Evolutionary conservation across 2,797 vertebrate species (phyloP).

Genomic region (Acipenser oxyrinchus): DNA sequence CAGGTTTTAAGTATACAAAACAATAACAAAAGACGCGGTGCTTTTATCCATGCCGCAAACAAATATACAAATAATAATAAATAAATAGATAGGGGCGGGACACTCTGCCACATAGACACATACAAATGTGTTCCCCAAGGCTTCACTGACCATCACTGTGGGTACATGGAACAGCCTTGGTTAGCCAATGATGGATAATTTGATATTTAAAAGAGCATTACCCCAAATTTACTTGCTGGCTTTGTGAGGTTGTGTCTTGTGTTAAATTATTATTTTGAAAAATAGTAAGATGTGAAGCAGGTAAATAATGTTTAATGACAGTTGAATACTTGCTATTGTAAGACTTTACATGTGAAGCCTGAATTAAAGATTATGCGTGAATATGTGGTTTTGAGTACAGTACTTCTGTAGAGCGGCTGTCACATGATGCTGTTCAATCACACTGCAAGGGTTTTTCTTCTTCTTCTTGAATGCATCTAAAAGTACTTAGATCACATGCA

Average conservation of each 20-base stretch:
- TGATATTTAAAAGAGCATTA: constrained; percentile 16
- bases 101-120: too few species aligned
- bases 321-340: too few species aligned
- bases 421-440: constrained; percentile 35
- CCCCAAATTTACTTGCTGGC: neutral
- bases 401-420: constrained; percentile 26
- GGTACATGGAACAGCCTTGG: constrained; percentile 41
- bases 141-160: constrained; percentile 35
- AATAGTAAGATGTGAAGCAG: neutral
- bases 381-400: constrained; percentile 26
- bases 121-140: constrained; percentile 33
- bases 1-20: too few species aligned
- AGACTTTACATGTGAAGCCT: constrained; percentile 11
- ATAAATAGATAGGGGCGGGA: too few species aligned
- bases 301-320: too few species aligned
- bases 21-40: too few species aligned
- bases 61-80: too few species aligned
- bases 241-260: constrained; percentile 3
- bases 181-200: constrained; percentile 45
- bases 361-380: constrained; percentile 20
- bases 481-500: constrained; percentile 47
- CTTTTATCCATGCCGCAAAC: too few species aligned
- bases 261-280: constrained; percentile 13
- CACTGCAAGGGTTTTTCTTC: constrained; percentile 36
- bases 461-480: constrained; percentile 34